Evolutionary conservation across 1,140 invertebrate species (phyloP), one percentile per base, ranked within the genome.

Genomic region (Pseudachorutes palmiensis): DNA sequence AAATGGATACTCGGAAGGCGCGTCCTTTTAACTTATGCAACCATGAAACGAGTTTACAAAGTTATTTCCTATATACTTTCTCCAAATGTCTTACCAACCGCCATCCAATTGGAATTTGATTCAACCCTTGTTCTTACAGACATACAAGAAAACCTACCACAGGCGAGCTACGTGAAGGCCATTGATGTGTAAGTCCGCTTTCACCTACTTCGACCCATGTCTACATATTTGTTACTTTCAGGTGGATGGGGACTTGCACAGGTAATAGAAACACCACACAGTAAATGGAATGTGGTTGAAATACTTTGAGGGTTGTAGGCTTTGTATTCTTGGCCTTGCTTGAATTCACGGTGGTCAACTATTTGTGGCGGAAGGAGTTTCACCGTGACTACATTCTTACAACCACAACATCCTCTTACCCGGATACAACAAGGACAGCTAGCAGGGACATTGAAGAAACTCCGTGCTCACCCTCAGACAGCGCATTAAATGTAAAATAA

Each of bases 121-220:
- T n/a, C n/a, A n/a, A 19, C 36, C 19, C 36, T 45, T 19, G 45
- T 57, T 24, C 28, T 76, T 70, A 30, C 74, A 77, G 81, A 80
- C 64, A 81, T 82, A 59, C 81, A 82, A 70, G 78, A 78, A 64
- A 80, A 79, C 45, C 72, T 82, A 3, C 81, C 81, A 0, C 80
- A 81, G 70, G 80, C 82, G 0, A 81, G 80, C 59, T 82, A 82
- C 67, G 77, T 82, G 0, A 81, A 65, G 61, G 70, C 70, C 30
- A 67, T 71, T 30, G 70, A 71, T 48, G 66, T 71, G 19, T 55
- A 55, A 55, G 51, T 55, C 24, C 51, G 14, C 24, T 19, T 45
- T 45, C 19, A 45, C 51, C 12, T 55, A 55, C 51, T 55, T 55
- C n/a, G n/a, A n/a, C n/a, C n/a, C n/a, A 19, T 45, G 36, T 45